phyloP scores from a whole-genome alignment of 2,113 vertebrate genomes.

The Cephalopterus ornatus region DNA sequence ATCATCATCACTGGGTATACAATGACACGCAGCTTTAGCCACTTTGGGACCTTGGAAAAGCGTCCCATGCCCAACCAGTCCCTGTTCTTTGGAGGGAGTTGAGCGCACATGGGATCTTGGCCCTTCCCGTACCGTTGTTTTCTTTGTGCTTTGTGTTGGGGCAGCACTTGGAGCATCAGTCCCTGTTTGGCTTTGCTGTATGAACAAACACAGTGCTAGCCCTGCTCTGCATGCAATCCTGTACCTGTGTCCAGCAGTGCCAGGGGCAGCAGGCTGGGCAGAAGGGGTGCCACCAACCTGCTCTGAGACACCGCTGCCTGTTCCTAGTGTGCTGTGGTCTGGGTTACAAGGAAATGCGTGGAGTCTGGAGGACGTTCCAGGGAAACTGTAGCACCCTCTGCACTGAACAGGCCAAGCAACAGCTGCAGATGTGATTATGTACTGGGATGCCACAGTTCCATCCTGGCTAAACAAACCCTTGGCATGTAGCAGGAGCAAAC shows the following conservation, averaged over 20 bases:
- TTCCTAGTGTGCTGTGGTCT: background rate
- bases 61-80: fast-evolving
- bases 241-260: background rate
- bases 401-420: background rate
- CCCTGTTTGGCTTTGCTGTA: background rate
- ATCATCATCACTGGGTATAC: fast-evolving
- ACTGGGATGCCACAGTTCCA: background rate
- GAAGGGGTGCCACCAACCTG: background rate
- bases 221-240: background rate
- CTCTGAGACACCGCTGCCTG: background rate
- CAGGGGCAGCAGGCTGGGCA: background rate
- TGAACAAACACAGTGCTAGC: background rate
- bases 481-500: background rate
- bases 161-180: background rate
- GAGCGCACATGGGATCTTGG: background rate
- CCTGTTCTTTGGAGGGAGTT: background rate
- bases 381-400: background rate
- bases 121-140: background rate
- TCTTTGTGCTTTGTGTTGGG: background rate
- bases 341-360: background rate
- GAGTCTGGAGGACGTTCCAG: background rate
- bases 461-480: background rate
- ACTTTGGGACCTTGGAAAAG: background rate
- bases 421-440: too few species aligned
- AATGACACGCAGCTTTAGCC: background rate